Conservation (phyloP, 2,888 invertebrate species). For the Chymomyza amoena region DNA sequence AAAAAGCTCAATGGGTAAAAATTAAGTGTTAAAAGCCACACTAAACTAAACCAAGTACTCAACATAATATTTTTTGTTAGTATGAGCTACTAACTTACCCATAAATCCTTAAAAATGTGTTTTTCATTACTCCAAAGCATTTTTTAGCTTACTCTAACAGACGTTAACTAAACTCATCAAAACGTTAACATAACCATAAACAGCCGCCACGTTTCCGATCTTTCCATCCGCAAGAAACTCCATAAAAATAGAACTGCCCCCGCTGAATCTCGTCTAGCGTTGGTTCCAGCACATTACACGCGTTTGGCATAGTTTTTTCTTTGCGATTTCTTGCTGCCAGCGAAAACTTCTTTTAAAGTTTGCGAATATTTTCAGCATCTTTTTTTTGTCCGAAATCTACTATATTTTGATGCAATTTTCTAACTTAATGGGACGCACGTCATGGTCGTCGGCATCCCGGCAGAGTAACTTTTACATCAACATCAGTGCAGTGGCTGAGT, state of each 20-base stretch:
- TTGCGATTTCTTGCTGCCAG: background rate
- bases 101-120: too few species aligned
- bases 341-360: conserved; percentile 16
- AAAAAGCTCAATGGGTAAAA: too few species aligned
- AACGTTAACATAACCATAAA: background rate
- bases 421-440: conserved; percentile 19
- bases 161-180: background rate
- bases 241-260: background rate
- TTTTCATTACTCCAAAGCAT: background rate
- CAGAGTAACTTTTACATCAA: conserved; percentile 12
- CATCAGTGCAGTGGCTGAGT: background rate
- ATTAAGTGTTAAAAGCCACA: too few species aligned
- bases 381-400: background rate
- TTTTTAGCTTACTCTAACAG: background rate
- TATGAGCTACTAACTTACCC: too few species aligned
- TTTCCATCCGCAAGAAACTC: background rate
- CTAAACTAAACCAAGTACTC: too few species aligned
- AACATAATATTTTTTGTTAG: too few species aligned
- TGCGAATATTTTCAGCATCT: background rate
- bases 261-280: background rate
- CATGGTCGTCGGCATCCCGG: conserved; percentile 25
- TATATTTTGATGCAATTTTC: conserved; percentile 26
- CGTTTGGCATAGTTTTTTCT: background rate
- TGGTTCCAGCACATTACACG: conserved; percentile 7
- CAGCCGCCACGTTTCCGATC: background rate